Evolutionary conservation across 2,888 invertebrate genomes (phyloP).

Genomic region (Polydrusus tereticollis): DNA sequence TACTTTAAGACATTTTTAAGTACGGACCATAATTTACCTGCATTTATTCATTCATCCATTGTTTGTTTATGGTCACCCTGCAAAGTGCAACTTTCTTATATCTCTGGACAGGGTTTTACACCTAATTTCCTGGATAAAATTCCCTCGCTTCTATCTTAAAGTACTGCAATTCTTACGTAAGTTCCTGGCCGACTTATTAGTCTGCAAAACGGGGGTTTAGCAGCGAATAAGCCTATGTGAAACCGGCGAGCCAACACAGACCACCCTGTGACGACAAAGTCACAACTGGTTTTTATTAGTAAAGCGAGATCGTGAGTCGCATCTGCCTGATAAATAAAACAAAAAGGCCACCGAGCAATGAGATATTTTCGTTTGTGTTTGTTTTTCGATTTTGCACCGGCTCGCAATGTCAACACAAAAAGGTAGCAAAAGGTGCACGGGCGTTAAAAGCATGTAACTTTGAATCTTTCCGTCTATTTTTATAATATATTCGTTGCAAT

Average conservation of each 20-base stretch:
- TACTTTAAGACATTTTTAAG: too few relatives aligned
- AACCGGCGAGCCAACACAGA: conserved; percentile 40
- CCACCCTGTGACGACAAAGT: conserved; percentile 48
- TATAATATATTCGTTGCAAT: background rate
- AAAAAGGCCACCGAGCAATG: conserved; percentile 35
- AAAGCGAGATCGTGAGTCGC: conserved; percentile 47
- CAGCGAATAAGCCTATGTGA: conserved; percentile 21
- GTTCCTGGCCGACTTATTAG: conserved; percentile 7
- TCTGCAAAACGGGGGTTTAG: conserved; percentile 22
- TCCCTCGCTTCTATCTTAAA: too few relatives aligned
- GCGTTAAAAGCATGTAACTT: background rate
- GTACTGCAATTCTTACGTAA: background rate
- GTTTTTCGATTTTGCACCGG: conserved; percentile 44
- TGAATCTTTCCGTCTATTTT: background rate
- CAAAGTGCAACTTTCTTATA: too few relatives aligned
- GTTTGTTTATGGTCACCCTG: too few relatives aligned
- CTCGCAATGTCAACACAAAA: conserved; percentile 38
- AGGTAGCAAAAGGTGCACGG: conserved; percentile 25
- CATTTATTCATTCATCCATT: too few relatives aligned
- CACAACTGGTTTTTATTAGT: conserved; percentile 50
- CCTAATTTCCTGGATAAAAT: too few relatives aligned
- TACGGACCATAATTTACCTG: too few relatives aligned
- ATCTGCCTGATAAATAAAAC: conserved; percentile 47
- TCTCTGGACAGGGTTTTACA: too few relatives aligned
- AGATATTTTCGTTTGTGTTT: conserved; percentile 43